Evolutionary conservation across 2,113 vertebrate species (phyloP).

Genomic region (Mungos mungo): DNA sequence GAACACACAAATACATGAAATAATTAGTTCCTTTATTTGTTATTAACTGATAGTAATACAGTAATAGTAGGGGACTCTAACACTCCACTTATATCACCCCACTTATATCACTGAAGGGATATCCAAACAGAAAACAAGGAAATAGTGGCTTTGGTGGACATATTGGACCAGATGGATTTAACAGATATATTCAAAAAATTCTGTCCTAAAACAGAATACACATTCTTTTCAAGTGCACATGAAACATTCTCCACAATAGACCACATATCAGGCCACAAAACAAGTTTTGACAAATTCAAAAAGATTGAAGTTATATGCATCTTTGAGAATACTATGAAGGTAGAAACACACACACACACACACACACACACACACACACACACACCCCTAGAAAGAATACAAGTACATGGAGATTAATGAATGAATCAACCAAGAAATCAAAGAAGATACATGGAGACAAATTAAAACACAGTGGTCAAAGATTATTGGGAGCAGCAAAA

Average conservation of each 20-base stretch:
- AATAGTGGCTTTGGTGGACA: background rate
- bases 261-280: background rate
- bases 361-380: background rate
- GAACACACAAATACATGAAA: background rate
- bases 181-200: background rate
- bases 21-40: no score
- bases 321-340: background rate
- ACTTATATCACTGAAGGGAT: background rate
- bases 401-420: background rate
- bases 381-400: background rate
- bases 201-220: background rate
- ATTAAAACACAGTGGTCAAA: background rate
- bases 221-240: background rate
- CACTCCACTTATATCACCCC: background rate
- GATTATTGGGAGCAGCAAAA: background rate
- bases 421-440: background rate
- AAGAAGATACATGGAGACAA: background rate
- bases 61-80: background rate
- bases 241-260: background rate
- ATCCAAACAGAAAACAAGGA: background rate
- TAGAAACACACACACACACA: background rate
- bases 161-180: background rate
- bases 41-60: background rate
- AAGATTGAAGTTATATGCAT: background rate
- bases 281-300: background rate